Evolutionary conservation across 2,113 vertebrate genomes (phyloP).

Genomic region (Gnathonemus longibarbis): DNA sequence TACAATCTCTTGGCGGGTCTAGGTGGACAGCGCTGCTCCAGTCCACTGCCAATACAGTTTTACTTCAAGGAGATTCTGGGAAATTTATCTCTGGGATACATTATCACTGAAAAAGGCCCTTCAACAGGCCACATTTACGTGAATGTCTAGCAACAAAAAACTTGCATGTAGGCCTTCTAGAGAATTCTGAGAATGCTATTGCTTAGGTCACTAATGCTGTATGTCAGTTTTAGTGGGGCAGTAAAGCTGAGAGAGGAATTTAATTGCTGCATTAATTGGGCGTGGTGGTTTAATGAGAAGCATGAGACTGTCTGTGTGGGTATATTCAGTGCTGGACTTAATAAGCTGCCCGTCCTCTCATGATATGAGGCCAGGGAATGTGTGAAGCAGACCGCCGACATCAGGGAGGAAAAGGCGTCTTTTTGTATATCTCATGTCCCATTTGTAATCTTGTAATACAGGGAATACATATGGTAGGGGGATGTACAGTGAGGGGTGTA

Average conservation of each 20-base stretch:
- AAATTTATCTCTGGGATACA: neutral
- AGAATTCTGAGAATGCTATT: neutral
- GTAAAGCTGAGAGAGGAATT: constrained; percentile 36
- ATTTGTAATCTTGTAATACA: neutral
- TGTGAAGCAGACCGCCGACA: neutral
- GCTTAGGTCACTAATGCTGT: neutral
- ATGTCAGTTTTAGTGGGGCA: neutral
- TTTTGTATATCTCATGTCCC: neutral
- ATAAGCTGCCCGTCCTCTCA: neutral
- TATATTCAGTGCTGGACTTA: neutral
- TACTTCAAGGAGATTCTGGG: neutral
- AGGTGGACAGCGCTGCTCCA: neutral
- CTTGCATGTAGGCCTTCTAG: neutral
- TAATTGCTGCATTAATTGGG: constrained; percentile 36
- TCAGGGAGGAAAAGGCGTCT: neutral
- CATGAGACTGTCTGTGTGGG: neutral
- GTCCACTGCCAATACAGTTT: neutral
- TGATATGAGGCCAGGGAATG: neutral
- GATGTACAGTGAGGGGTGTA: neutral
- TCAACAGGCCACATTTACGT: neutral
- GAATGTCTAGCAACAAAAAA: neutral
- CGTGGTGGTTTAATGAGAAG: constrained; percentile 15
- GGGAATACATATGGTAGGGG: neutral
- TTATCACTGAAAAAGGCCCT: neutral
- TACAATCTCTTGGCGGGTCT: neutral